phyloP scores from a whole-genome alignment of 2,888 invertebrate species.

The Graphium colonna region DNA sequence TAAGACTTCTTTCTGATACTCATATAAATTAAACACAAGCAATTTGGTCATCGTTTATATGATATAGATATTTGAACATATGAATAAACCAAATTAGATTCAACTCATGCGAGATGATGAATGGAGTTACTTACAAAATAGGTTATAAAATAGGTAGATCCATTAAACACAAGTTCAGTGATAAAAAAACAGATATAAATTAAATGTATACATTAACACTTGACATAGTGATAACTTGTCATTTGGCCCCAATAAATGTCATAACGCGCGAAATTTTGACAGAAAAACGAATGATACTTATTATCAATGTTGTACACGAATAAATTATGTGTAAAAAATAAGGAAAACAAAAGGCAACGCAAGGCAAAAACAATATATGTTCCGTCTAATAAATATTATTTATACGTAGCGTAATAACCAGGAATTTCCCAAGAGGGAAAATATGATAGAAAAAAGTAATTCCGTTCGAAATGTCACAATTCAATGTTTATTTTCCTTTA shows the following conservation, averaged over 20 bases:
- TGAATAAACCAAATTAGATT: too few species aligned
- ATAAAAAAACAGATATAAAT: too few species aligned
- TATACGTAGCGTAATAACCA: conserved; percentile 19
- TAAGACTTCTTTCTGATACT: too few species aligned
- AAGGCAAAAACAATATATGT: conserved; percentile 16
- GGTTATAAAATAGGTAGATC: too few species aligned
- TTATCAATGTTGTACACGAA: background rate
- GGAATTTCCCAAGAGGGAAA: conserved; percentile 21
- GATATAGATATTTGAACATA: too few species aligned
- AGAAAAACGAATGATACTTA: background rate
- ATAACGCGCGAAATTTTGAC: background rate
- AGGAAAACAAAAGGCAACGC: conserved; percentile 11
- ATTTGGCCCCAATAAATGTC: background rate
- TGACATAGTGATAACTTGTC: background rate
- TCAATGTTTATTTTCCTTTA: conserved; percentile 10
- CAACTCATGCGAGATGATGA: too few species aligned
- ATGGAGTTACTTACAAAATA: too few species aligned
- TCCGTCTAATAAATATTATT: conserved; percentile 18
- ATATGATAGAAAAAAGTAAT: conserved; percentile 19
- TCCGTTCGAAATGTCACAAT: conserved; percentile 17
- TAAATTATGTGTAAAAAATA: conserved; percentile 1
- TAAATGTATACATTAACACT: too few species aligned
- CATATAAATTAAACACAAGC: too few species aligned
- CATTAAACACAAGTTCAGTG: too few species aligned
- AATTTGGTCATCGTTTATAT: too few species aligned